Evolutionary conservation across 2,888 invertebrate genomes (phyloP), one percentile per base, ranked within the genome.

Genomic region (Pteria penguin): DNA sequence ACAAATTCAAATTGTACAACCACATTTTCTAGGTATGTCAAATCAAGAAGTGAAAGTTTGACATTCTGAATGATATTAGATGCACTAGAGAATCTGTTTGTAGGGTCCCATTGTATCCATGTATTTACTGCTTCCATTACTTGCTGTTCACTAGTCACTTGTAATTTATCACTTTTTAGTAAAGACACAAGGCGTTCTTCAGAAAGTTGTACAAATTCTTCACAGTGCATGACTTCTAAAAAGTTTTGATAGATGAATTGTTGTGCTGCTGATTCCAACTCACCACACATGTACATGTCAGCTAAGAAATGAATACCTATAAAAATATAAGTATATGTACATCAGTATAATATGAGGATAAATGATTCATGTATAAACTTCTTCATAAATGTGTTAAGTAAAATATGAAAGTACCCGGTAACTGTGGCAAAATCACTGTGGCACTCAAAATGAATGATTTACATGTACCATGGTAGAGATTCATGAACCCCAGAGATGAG

Each of bases 291-390:
- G 79, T 89, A 91, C 78, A 90, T 85, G 75, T 91, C 91, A 26
- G 91, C 91, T 79, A 91, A 88, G 31, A 85, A 84, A 33, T 90
- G 88, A 63, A 91, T 91, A 62, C 91, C 91, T 91, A 60, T 36
- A 72, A 60, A 54, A 45, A 33, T 26, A 36, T n/a, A n/a, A n/a
- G n/a, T n/a, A n/a, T n/a, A n/a, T n/a, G n/a, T n/a, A 67, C 36
- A 29, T 29, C 2, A 32, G 24, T 54, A 27, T 60, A 60, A 31
- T 33, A 45, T 45, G 8, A 31, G 33, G 33, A n/a, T 29, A 24
- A 52, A 52, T n/a, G 14, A 2, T 52, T n/a, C 52, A 52, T 52
- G 2, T n/a, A 52, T 2, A 2, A 2, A 2, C n/a, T 52, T 52
- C 2, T n/a, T n/a, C n/a, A n/a, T 14, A 52, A 52, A n/a, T n/a